These are phyloP conservation scores for Verasper variegatus DNA, from an alignment of 2,113 vertebrate genomes.

Conservation along the genomic window DNA sequence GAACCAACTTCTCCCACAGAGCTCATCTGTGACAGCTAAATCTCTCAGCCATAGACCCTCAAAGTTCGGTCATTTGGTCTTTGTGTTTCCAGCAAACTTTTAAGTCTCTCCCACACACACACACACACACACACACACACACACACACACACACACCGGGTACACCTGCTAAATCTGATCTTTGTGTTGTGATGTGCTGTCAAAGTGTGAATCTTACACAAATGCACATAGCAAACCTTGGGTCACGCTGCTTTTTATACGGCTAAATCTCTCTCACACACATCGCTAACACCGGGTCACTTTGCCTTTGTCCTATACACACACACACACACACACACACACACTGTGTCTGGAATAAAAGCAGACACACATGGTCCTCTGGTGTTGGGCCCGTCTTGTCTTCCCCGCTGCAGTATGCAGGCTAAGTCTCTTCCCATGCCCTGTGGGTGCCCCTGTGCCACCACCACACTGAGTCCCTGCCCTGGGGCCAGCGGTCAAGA, in stretches of 20 bases:
- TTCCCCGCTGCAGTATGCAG: constrained; percentile 65
- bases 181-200: constrained; percentile 77
- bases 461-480: constrained; percentile 89
- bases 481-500: constrained; percentile 87
- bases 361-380: constrained; percentile 59
- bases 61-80: constrained; percentile 56
- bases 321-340: constrained; percentile 64
- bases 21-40: constrained; percentile 50
- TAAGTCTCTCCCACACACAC: constrained; percentile 33
- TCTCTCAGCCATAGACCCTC: constrained; percentile 27
- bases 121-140: constrained; percentile 22
- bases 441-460: constrained; percentile 86
- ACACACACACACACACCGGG: constrained; percentile 23
- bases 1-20: constrained; percentile 51
- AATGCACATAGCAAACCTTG: constrained; percentile 62
- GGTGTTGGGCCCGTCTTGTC: constrained; percentile 75
- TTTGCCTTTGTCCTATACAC: constrained; percentile 68
- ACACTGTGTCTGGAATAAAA: constrained; percentile 57
- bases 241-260: constrained; percentile 79
- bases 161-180: constrained; percentile 70
- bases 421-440: constrained; percentile 88
- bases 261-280: constrained; percentile 73
- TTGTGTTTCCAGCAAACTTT: constrained; percentile 58
- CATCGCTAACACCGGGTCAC: constrained; percentile 68
- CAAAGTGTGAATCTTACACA: constrained; percentile 85